Percentiles rank a stretch among this genome's conserved stretches.
phyloP scores from a whole-genome alignment of 2,888 invertebrate species.

The Mythimna ferrago region DNA sequence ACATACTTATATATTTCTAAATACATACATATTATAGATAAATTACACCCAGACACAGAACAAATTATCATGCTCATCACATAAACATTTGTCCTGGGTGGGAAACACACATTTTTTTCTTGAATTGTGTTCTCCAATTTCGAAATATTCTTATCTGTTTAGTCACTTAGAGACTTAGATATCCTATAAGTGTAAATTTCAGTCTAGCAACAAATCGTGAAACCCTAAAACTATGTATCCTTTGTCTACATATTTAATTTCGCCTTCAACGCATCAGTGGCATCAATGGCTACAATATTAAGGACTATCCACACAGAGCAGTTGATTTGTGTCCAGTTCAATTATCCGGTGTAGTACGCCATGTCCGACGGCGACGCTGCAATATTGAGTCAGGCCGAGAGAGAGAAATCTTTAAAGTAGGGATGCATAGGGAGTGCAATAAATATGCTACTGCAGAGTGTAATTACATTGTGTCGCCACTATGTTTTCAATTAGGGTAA shows the following conservation, averaged over 20 bases:
- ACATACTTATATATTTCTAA: too few relatives aligned
- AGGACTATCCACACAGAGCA: slow-evolving; percentile 21
- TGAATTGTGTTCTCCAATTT: too few relatives aligned
- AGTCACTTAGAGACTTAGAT: not conserved
- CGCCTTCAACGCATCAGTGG: not conserved
- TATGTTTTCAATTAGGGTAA: not conserved
- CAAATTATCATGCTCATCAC: too few relatives aligned
- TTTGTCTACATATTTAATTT: slow-evolving; percentile 15
- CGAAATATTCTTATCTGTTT: not conserved
- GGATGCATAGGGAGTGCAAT: slow-evolving; percentile 10
- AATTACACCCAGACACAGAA: too few relatives aligned
- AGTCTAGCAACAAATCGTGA: not conserved
- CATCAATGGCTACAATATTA: slow-evolving; percentile 13
- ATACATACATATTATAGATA: too few relatives aligned
- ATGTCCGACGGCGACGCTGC: slow-evolving; percentile 34
- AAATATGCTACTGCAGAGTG: slow-evolving; percentile 26
- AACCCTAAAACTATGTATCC: not conserved
- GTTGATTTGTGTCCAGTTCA: slow-evolving; percentile 54
- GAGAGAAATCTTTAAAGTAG: slow-evolving; percentile 57
- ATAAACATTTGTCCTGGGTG: too few relatives aligned
- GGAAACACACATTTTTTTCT: too few relatives aligned
- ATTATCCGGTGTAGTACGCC: slow-evolving; percentile 59
- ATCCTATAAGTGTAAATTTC: not conserved
- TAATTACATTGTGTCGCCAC: slow-evolving; percentile 7
- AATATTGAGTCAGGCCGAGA: slow-evolving; percentile 64